Conservation (phyloP, 2,888 invertebrate genomes). For the Caenorhabditis sp. region DNA sequence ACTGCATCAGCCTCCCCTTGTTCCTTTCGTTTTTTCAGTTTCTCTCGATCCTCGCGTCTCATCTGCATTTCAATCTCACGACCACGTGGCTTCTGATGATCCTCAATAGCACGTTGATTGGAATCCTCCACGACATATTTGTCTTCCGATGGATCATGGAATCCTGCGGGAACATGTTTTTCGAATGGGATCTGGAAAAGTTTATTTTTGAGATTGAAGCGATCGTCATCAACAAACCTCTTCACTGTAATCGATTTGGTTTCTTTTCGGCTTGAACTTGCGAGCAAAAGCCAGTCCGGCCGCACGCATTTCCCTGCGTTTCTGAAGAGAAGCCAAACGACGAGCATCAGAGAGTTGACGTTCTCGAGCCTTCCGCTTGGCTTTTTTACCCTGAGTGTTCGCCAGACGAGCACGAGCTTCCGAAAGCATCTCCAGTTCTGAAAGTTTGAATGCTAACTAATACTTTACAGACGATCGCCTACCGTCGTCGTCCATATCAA, state of each 20-base stretch:
- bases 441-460: slow-evolving; percentile 41
- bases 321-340: slow-evolving; percentile 95
- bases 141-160: slow-evolving; percentile 95
- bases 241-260: slow-evolving; percentile 91
- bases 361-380: slow-evolving; percentile 90
- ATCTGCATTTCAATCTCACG: slow-evolving; percentile 87
- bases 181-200: slow-evolving; percentile 88
- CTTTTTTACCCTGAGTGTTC: slow-evolving; percentile 94
- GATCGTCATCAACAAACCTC: slow-evolving; percentile 88
- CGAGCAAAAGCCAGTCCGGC: slow-evolving; percentile 89
- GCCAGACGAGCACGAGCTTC: slow-evolving; percentile 98
- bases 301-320: slow-evolving; percentile 96
- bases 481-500: slow-evolving; percentile 99
- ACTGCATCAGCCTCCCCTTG: slow-evolving; percentile 89
- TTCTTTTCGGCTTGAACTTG: slow-evolving; percentile 78
- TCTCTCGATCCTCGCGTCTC: slow-evolving; percentile 95
- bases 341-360: slow-evolving; percentile 98
- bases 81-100: slow-evolving; percentile 76
- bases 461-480: background rate
- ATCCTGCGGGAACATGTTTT: slow-evolving; percentile 87
- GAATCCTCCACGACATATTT: slow-evolving; percentile 84
- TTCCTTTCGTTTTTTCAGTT: slow-evolving; percentile 89
- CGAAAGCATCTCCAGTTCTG: slow-evolving; percentile 98
- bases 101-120: slow-evolving; percentile 74
- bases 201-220: background rate